Evolutionary conservation across 2,113 vertebrate genomes (phyloP).

Genomic region (Pomatorhinus ruficollis): DNA sequence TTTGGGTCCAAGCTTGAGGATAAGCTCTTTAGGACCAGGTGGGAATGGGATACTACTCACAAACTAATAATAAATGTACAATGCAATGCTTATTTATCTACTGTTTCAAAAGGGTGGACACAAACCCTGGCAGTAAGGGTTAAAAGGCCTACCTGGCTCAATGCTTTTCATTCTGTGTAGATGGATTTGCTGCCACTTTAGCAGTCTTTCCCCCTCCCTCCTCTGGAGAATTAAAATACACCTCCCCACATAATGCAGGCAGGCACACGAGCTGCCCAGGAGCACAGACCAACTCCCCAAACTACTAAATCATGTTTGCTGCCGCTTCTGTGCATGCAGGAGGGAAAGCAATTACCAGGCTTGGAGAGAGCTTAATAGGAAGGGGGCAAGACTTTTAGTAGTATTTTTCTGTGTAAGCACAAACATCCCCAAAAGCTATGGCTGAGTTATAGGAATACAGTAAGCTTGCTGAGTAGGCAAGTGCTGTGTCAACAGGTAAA

Average conservation of each 20-base stretch:
- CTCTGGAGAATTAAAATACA: neutral
- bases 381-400: neutral
- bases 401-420: slow-evolving; percentile 15
- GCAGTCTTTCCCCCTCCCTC: neutral
- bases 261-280: neutral
- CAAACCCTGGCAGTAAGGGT: neutral
- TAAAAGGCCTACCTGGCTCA: neutral
- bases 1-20: neutral
- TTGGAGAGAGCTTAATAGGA: neutral
- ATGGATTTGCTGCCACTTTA: neutral
- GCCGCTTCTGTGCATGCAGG: neutral
- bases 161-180: neutral
- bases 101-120: neutral
- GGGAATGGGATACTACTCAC: neutral
- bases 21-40: neutral
- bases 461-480: slow-evolving; percentile 8
- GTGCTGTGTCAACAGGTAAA: slow-evolving; percentile 28
- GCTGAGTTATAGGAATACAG: slow-evolving; percentile 13
- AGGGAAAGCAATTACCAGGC: slow-evolving; percentile 17
- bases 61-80: neutral
- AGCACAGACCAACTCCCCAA: neutral
- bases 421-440: slow-evolving; percentile 32
- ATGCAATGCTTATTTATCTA: neutral
- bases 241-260: neutral
- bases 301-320: neutral